These are phyloP conservation scores for Halcyon smyrnensis DNA, from an alignment of 2,797 vertebrate genomes.

Conservation along the genomic window DNA sequence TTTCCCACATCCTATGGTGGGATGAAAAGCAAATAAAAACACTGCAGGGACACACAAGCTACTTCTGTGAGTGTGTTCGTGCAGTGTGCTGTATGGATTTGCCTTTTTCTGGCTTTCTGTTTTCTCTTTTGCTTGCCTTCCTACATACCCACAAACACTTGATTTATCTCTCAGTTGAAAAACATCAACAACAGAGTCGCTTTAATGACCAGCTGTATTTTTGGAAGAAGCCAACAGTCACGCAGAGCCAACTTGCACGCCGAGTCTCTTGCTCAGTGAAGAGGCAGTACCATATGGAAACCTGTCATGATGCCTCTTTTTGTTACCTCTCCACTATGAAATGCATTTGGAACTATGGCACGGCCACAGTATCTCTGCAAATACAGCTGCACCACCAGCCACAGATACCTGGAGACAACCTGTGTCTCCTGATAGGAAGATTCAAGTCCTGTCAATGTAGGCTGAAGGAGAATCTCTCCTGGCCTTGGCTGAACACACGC, in stretches of 20 bases:
- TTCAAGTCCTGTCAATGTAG: background rate
- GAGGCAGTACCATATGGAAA: slow-evolving; percentile 25
- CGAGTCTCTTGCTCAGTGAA: background rate
- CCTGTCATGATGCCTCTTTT: background rate
- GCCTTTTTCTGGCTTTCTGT: background rate
- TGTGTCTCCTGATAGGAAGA: background rate
- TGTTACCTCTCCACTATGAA: background rate
- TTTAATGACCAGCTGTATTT: slow-evolving; percentile 1
- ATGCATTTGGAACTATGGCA: accelerated
- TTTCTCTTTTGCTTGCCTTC: background rate
- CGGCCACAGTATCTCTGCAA: background rate
- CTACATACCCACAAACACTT: background rate
- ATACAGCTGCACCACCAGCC: background rate
- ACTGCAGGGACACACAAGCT: background rate
- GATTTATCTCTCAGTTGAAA: slow-evolving; percentile 9
- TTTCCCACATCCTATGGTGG: background rate
- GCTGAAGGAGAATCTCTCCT: background rate
- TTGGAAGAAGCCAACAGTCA: background rate
- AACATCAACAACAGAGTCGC: background rate
- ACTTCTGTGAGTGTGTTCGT: background rate
- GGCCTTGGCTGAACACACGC: background rate
- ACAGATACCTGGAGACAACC: background rate
- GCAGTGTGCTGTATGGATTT: background rate
- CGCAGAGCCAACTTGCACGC: background rate
- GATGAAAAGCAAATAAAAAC: background rate